Conservation (phyloP, 2,888 invertebrate genomes). For the Fragum sueziense region DNA sequence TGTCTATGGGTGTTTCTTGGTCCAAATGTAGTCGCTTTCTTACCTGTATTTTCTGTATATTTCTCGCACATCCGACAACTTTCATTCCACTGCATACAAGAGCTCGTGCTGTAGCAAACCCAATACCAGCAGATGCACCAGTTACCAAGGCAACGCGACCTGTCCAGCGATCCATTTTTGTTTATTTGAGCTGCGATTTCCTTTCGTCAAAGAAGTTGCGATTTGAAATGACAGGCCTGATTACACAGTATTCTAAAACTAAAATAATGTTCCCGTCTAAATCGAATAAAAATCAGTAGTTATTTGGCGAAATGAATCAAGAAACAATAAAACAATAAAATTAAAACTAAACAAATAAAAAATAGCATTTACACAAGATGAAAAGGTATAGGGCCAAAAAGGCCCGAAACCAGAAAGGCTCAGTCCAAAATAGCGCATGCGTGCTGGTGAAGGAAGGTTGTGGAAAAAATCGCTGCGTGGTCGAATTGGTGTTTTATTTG, state of each 20-base stretch:
- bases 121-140: constrained; percentile 78
- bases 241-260: neutral
- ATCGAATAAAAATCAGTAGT: neutral
- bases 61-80: constrained; percentile 85
- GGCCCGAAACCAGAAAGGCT: too few relatives aligned
- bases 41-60: constrained; percentile 83
- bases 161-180: constrained; percentile 77
- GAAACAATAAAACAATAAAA: too few relatives aligned
- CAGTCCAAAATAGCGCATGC: too few relatives aligned
- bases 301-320: too few relatives aligned
- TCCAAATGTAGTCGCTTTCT: neutral
- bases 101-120: constrained; percentile 66
- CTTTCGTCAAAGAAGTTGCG: neutral
- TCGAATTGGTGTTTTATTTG: too few relatives aligned
- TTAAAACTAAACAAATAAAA: too few relatives aligned
- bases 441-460: too few relatives aligned
- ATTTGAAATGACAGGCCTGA: neutral
- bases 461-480: too few relatives aligned
- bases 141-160: constrained; percentile 78
- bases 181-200: neutral
- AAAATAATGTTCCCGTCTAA: neutral
- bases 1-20: neutral
- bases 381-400: too few relatives aligned
- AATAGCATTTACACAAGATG: too few relatives aligned
- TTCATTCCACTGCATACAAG: constrained; percentile 83